Evolutionary conservation across 2,888 invertebrate genomes (phyloP).

Genomic region (Eubasilissa splendida): DNA sequence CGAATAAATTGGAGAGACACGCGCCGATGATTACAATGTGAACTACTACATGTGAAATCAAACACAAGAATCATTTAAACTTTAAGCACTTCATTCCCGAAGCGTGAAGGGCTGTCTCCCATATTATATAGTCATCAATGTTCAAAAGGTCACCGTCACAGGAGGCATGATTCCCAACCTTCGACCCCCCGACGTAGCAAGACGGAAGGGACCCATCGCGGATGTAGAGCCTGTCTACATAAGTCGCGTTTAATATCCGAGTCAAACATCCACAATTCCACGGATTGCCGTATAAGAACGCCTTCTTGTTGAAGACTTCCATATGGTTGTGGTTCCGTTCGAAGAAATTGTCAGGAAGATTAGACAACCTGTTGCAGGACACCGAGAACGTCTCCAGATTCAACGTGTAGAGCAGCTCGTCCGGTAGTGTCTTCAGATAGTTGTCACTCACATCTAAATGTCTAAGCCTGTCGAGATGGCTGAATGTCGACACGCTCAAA

Average conservation of each 20-base stretch:
- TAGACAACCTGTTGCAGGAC: conserved; percentile 11
- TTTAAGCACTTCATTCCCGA: no score
- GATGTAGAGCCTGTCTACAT: no score
- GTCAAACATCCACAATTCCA: neutral
- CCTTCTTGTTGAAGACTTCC: neutral
- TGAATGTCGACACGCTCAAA: neutral
- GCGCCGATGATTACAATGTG: no score
- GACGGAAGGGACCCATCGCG: no score
- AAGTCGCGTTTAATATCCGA: neutral
- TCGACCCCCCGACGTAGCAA: no score
- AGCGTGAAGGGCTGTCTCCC: no score
- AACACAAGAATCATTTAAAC: no score
- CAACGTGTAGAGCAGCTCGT: neutral
- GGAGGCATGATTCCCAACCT: no score
- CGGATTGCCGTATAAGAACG: neutral
- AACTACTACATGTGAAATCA: no score
- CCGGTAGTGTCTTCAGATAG: neutral
- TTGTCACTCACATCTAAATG: neutral
- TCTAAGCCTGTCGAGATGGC: neutral
- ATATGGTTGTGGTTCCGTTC: neutral
- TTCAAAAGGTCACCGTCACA: no score
- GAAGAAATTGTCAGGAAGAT: neutral
- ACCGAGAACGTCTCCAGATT: neutral
- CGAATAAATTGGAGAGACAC: no score
- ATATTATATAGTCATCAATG: no score